Evolutionary conservation across 2,888 invertebrate genomes (phyloP).

Genomic region (Dichetophora obliterata): DNA sequence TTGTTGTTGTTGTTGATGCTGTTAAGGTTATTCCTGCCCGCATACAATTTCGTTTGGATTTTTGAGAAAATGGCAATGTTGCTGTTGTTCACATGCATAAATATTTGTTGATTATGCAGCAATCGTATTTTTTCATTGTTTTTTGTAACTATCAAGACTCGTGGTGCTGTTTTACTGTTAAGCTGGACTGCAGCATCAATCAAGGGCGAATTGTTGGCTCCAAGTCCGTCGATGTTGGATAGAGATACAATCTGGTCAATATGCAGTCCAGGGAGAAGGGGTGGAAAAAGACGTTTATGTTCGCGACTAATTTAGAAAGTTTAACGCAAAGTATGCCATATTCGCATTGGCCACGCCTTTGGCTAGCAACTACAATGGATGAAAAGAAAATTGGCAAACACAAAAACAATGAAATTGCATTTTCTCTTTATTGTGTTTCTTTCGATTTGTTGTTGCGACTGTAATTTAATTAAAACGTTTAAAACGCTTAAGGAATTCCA

Average conservation of each 20-base stretch:
- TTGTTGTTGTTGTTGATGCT: not conserved
- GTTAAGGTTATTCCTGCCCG: too few relatives aligned
- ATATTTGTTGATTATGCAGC: not conserved
- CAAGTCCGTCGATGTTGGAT: too few relatives aligned
- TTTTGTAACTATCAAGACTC: too few relatives aligned
- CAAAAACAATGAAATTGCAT: slow-evolving; percentile 5
- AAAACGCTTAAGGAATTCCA: slow-evolving; percentile 30
- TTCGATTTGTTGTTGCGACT: not conserved
- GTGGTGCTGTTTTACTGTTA: too few relatives aligned
- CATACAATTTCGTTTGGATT: too few relatives aligned
- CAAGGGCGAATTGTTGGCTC: not conserved
- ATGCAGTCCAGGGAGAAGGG: not conserved
- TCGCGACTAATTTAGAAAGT: slow-evolving; percentile 31
- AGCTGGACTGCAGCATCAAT: too few relatives aligned
- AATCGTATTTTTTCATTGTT: too few relatives aligned
- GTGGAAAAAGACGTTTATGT: not conserved
- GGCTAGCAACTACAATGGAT: not conserved
- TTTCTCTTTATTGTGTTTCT: slow-evolving; percentile 19
- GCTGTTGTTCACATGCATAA: not conserved
- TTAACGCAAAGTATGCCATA: slow-evolving; percentile 29
- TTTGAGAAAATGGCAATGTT: too few relatives aligned
- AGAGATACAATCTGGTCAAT: not conserved
- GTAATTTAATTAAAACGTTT: slow-evolving; percentile 36
- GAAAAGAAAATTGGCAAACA: not conserved
- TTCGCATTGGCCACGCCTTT: slow-evolving; percentile 12